A percentile compares a stretch with the other conserved stretches of the same genome.
phyloP scores from a whole-genome alignment of 35 echinoderm and acorn worm species.

The Apostichopus californicus region DNA sequence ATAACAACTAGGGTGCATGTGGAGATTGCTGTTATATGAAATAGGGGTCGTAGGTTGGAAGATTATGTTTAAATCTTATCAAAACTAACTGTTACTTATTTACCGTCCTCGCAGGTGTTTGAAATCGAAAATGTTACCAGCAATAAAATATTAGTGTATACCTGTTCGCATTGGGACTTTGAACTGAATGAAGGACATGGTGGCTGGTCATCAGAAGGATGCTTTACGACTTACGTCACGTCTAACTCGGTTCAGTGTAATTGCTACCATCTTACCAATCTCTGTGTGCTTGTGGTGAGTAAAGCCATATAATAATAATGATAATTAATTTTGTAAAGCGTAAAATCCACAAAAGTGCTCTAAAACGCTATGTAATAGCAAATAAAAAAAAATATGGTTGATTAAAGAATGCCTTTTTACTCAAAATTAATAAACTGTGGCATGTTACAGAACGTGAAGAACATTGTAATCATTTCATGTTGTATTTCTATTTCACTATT shows the following conservation, averaged over 20 bases:
- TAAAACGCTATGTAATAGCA: not conserved
- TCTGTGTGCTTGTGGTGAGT: conserved; percentile 37
- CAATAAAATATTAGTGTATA: not conserved
- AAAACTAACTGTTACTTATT: not conserved
- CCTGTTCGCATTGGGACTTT: conserved; percentile 19
- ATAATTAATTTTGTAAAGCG: not conserved
- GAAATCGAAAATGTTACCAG: not conserved
- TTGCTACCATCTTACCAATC: conserved; percentile 38
- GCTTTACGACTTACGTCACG: not conserved
- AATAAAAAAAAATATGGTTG: no score
- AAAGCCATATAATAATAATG: not conserved
- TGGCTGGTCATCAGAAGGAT: conserved; percentile 41
- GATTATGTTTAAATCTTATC: no score
- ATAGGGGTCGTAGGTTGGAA: no score
- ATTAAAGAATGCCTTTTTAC: no score
- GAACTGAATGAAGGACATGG: not conserved
- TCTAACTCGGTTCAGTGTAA: conserved; percentile 30
- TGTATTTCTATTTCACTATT: no score
- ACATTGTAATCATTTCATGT: no score
- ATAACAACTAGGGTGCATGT: no score
- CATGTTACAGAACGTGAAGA: no score
- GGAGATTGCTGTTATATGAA: no score
- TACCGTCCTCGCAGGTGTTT: not conserved
- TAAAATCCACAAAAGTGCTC: not conserved
- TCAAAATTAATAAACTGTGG: no score